These are phyloP conservation scores for Metellina segmentata DNA, from an alignment of 2,888 invertebrate species.

Conservation along the genomic window DNA sequence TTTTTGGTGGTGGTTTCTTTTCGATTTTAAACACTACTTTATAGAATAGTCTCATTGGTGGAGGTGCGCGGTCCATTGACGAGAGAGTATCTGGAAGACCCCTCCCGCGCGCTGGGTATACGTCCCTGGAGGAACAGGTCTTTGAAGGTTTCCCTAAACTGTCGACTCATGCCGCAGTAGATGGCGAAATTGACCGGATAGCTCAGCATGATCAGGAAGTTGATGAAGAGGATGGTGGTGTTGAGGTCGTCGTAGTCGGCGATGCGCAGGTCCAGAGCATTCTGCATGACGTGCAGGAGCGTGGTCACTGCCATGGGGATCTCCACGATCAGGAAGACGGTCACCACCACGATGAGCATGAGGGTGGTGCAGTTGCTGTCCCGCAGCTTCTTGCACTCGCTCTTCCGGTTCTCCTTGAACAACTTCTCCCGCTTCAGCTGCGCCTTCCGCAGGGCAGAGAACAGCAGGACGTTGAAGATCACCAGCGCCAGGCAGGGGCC, in stretches of 20 bases:
- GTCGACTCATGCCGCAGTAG: slow-evolving; percentile 97
- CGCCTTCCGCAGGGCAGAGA: slow-evolving; percentile 91
- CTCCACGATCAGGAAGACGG: slow-evolving; percentile 90
- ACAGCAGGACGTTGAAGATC: slow-evolving; percentile 92
- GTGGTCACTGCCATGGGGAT: slow-evolving; percentile 92
- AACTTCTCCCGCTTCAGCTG: slow-evolving; percentile 89
- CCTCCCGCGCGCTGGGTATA: slow-evolving; percentile 79
- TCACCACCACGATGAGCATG: slow-evolving; percentile 93
- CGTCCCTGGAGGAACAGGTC: slow-evolving; percentile 85
- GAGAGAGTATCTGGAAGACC: slow-evolving; percentile 89
- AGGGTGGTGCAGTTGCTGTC: slow-evolving; percentile 92
- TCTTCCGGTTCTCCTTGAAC: slow-evolving; percentile 85
- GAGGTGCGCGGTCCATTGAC: slow-evolving; percentile 90
- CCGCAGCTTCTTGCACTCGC: slow-evolving; percentile 84
- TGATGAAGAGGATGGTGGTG: slow-evolving; percentile 89
- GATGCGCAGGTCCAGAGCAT: slow-evolving; percentile 80
- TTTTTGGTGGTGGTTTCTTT: neutral
- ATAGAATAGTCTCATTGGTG: slow-evolving; percentile 91
- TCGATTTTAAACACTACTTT: slow-evolving; percentile 78
- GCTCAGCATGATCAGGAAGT: slow-evolving; percentile 90
- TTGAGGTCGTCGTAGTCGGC: slow-evolving; percentile 89
- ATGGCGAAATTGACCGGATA: slow-evolving; percentile 93
- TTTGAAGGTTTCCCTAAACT: slow-evolving; percentile 96
- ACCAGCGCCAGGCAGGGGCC: slow-evolving; percentile 94
- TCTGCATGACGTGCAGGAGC: slow-evolving; percentile 88